Evolutionary conservation across 2,113 vertebrate genomes (phyloP), one percentile per base, ranked within the genome.

Genomic region (Pycnonotus jocosus): DNA sequence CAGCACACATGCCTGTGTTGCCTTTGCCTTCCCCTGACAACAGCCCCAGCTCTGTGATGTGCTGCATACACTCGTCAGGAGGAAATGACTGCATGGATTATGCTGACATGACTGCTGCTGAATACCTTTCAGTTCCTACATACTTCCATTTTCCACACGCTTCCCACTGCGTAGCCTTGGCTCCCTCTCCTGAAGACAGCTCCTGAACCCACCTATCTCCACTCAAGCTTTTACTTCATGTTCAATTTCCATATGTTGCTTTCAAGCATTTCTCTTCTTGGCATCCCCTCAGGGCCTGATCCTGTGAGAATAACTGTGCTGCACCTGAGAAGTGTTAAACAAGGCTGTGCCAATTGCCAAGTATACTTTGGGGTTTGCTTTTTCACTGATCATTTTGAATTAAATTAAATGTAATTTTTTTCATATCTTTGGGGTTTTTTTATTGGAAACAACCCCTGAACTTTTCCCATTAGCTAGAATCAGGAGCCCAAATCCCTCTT

Each of bases 281-380:
- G 83, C 24, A 28, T 88, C 64, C 92, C 83, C 86, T 38, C 87
- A 28, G 86, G 93, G 84, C 84, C 94, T 22, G 81, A 79, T 94
- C 86, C 89, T 90, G 84, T 13, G 81, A 81, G n/a, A 66, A 24
- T 42, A 54, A 72, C 35, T 7, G 24, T 64, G 81, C 61, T 0
- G 15, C 89, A 93, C 84, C 88, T 73, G 62, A 83, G 69, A 65
- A 77, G 81, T 6, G 18, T 64, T 69, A 65, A 79, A 73, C 61
- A 62, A 89, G 68, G 42, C 92, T 74, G 21, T 40, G 48, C 0
- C 0, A 73, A 79, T 72, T n/a, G 45, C 73, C 56, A 31, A 82
- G 38, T n/a, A 15, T 0, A 1, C 62, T 90, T 47, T 33, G 37
- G 65, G 51, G 28, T 85, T 90, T 91, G 66, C 57, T 62, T 85